These are phyloP conservation scores for Eulemur mongoz DNA, from an alignment of 2,797 vertebrate genomes.

Conservation along the genomic window DNA sequence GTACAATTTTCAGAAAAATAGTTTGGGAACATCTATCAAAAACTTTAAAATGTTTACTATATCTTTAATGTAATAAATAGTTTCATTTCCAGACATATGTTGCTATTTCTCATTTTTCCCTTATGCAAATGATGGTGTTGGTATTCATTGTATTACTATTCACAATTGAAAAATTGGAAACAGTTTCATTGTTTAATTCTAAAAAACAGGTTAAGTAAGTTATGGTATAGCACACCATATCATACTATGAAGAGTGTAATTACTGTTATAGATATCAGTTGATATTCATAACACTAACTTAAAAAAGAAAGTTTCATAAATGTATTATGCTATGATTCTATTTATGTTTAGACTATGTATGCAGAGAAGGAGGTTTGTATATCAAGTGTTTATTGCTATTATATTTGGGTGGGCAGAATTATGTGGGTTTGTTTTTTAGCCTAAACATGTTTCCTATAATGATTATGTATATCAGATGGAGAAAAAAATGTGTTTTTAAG, in stretches of 20 bases:
- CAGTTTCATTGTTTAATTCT: not conserved
- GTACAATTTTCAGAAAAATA: conserved; percentile 37
- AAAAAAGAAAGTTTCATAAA: not conserved
- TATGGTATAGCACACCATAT: not conserved
- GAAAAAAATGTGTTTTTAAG: conserved; percentile 3
- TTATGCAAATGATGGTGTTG: not conserved
- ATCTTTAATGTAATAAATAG: not conserved
- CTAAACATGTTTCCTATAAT: not conserved
- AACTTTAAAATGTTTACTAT: not conserved
- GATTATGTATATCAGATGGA: not conserved
- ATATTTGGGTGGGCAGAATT: not conserved
- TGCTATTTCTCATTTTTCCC: not conserved
- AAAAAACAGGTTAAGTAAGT: not conserved
- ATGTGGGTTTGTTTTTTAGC: not conserved
- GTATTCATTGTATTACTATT: not conserved
- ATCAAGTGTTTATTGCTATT: not conserved
- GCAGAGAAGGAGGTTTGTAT: not conserved
- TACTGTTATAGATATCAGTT: not conserved
- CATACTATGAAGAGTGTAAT: not conserved
- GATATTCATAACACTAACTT: not conserved
- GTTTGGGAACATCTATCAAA: not conserved
- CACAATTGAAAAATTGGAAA: not conserved
- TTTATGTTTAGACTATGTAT: conserved; percentile 5
- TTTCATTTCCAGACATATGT: not conserved
- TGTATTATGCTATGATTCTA: not conserved